These are phyloP conservation scores for Mamestra configurata DNA, from an alignment of 1,140 invertebrate genomes.

Conservation along the genomic window DNA sequence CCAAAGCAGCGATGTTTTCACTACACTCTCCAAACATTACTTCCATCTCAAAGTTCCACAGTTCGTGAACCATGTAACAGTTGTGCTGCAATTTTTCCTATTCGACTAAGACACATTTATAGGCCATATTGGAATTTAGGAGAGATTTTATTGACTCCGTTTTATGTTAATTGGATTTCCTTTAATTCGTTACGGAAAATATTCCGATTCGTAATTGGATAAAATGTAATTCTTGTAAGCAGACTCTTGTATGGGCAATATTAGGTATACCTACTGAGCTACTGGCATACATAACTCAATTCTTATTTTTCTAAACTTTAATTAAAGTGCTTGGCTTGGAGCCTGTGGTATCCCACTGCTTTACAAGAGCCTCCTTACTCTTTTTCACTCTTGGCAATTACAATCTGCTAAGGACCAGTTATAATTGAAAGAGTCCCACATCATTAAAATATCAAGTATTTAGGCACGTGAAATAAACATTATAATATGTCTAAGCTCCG, in stretches of 20 bases:
- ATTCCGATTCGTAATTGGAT: slow-evolving; percentile 14
- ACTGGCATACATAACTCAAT: too few species aligned
- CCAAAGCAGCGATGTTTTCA: too few species aligned
- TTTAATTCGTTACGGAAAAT: slow-evolving; percentile 39
- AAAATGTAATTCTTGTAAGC: neutral
- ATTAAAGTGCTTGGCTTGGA: too few species aligned
- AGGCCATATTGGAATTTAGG: slow-evolving; percentile 64
- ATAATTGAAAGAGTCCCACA: too few species aligned
- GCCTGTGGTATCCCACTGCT: too few species aligned
- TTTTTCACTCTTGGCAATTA: too few species aligned
- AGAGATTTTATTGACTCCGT: slow-evolving; percentile 62
- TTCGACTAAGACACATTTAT: slow-evolving; percentile 54
- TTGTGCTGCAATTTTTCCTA: slow-evolving; percentile 51
- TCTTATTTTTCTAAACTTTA: too few species aligned
- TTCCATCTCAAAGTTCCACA: neutral
- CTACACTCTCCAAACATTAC: neutral
- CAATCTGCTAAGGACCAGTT: too few species aligned
- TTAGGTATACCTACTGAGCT: too few species aligned
- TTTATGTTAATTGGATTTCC: slow-evolving; percentile 65
- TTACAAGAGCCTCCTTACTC: too few species aligned
- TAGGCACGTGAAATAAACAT: neutral
- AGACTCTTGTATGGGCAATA: too few species aligned
- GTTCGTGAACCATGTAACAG: slow-evolving; percentile 19
- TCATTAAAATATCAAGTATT: too few species aligned
- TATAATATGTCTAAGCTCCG: neutral